Base-by-base conservation (phyloP, 2,113 vertebrate genomes). In the Notothenia rossii region DNA sequence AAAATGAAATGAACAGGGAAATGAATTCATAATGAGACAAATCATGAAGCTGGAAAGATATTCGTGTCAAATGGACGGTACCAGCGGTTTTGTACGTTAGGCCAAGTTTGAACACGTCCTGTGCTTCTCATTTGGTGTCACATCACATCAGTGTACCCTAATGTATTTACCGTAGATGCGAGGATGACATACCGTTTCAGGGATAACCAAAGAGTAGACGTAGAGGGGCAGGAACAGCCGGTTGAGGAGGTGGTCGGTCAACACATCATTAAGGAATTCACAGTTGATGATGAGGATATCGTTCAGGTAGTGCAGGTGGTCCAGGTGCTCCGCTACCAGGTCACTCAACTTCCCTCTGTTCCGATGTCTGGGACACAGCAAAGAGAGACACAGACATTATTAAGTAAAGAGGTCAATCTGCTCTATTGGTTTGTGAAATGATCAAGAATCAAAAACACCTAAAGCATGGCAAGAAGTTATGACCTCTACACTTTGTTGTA, bases 251-350 rank as follows among this genome's bases (percentile, higher is more conserved):
- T 99, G 98, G 83, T 99, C 98, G 0, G 98, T 99, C 86, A 99
- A 91, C 40, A 99, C 98, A 0, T 99, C 98, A 0, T 97, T 99
- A n/a, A 99, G 96, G 89, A 99, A 99, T 94, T 99, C 98, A 68
- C 98, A 99, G 88, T 98, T 98, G 90, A 99, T 99, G 84, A 97
- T 99, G 58, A 99, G 96, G 81, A 99, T 99, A 86, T 99, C 98
- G 40, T 99, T 99, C 69, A 99, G 96, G 85, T 99, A 99, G 92
- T 99, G 98, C 33, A 99, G 95, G 79, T 99, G 98, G 90, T 99
- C 98, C 25, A 99, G 95, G 89, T 99, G 98, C 87, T 99, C 98
- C 0, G 98, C 98, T 17, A 99, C 98, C 85, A 99, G 92, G 90
- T 98, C 97, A n/a, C 98, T 98, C 71, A 99, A 92, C 80, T 98